Conservation (phyloP, 1,140 invertebrate species). For the Neotoxoptera formosana region DNA sequence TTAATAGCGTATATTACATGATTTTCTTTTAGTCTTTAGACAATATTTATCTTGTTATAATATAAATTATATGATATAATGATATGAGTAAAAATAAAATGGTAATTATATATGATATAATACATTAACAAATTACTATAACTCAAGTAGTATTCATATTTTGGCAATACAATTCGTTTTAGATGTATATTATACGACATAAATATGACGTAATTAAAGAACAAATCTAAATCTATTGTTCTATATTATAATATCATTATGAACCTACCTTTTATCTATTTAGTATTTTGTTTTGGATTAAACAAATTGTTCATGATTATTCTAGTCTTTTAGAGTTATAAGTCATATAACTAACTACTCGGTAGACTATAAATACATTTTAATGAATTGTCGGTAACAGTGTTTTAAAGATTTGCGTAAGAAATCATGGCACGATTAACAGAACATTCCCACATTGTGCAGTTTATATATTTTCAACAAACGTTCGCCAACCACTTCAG, state of each 20-base stretch:
- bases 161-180: background rate
- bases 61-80: background rate
- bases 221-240: background rate
- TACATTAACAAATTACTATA: background rate
- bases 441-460: background rate
- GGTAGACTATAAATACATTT: conserved; percentile 38
- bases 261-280: background rate
- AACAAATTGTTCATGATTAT: conserved; percentile 12
- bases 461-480: background rate
- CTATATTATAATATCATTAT: background rate
- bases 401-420: background rate
- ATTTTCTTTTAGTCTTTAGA: background rate
- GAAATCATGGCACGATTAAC: background rate
- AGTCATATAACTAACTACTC: background rate
- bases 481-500: background rate
- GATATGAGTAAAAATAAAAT: background rate
- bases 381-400: conserved; percentile 8
- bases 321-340: conserved; percentile 20
- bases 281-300: background rate
- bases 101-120: background rate
- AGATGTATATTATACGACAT: background rate
- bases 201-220: background rate
- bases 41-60: background rate
- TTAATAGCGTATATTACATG: background rate
- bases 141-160: background rate